Evolutionary conservation across 2,113 vertebrate genomes (phyloP).

Genomic region (Trachemys scripta): DNA sequence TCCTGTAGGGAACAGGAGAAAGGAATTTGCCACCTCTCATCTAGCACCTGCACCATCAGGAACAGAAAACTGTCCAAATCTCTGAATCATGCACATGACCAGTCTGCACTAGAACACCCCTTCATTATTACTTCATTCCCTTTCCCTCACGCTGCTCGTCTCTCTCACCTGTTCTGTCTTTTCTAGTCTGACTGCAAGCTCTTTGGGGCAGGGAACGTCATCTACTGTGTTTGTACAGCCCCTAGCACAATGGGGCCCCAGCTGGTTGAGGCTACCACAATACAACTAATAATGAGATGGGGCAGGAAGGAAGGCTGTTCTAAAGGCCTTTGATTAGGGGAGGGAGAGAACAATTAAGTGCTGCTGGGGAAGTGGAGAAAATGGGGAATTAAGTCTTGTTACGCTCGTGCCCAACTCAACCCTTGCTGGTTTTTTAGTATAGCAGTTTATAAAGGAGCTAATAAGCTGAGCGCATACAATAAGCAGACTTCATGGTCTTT

Average conservation of each 20-base stretch:
- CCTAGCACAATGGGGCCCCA: accelerated
- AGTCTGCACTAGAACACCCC: neutral
- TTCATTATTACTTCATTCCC: neutral
- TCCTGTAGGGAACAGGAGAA: neutral
- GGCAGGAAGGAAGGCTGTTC: neutral
- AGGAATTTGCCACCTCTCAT: neutral
- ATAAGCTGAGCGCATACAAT: accelerated
- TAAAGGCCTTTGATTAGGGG: neutral
- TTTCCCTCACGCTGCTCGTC: accelerated
- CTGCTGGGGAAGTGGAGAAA: neutral
- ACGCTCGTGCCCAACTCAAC: neutral
- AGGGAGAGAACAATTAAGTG: neutral
- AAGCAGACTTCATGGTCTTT: too few species aligned
- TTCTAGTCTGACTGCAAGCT: accelerated
- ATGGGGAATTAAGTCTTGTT: accelerated
- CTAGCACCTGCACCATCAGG: accelerated
- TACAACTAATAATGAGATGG: accelerated
- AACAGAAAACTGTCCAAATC: neutral
- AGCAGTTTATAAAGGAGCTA: neutral
- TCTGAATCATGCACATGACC: accelerated
- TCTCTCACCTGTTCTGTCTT: accelerated
- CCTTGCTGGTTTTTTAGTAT: neutral
- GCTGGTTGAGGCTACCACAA: neutral
- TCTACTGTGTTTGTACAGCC: neutral
- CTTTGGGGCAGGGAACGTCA: accelerated